Evolutionary conservation across 2,797 vertebrate species (phyloP).

Genomic region (Petrocephalus schoutedeni): DNA sequence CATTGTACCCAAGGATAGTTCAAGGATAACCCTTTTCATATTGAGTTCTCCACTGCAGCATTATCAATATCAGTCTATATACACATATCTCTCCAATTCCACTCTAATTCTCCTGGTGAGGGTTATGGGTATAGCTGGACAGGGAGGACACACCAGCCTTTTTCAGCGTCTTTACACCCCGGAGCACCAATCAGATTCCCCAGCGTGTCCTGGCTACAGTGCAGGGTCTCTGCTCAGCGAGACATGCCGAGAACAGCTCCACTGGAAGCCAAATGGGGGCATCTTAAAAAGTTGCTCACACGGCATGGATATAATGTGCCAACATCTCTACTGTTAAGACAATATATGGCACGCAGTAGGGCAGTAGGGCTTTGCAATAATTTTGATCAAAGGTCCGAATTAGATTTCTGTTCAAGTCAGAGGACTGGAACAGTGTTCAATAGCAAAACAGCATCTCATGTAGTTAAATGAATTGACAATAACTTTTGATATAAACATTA

Average conservation of each 20-base stretch:
- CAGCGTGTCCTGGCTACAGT: not conserved
- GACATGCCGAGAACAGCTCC: not conserved
- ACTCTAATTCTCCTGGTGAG: not conserved
- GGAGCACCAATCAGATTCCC: not conserved
- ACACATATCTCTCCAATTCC: not conserved
- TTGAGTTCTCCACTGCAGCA: not conserved
- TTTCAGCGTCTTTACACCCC: not conserved
- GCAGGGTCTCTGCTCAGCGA: not conserved
- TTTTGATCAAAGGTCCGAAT: not conserved
- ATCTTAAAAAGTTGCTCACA: not conserved
- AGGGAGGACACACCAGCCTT: not conserved
- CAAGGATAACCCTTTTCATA: not conserved
- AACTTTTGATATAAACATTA: not conserved
- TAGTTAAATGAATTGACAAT: not conserved
- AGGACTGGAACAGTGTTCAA: not conserved
- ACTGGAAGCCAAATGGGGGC: not conserved
- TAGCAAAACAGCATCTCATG: not conserved
- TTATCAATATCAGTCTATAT: not conserved
- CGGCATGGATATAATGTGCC: not conserved
- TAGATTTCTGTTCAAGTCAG: not conserved
- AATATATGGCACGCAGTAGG: not conserved
- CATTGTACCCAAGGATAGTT: not conserved
- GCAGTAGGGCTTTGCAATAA: not conserved
- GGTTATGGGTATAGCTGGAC: not conserved
- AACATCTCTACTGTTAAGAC: not conserved